Base-by-base conservation (phyloP, 2,113 vertebrate species). In the Euleptes europaea region DNA sequence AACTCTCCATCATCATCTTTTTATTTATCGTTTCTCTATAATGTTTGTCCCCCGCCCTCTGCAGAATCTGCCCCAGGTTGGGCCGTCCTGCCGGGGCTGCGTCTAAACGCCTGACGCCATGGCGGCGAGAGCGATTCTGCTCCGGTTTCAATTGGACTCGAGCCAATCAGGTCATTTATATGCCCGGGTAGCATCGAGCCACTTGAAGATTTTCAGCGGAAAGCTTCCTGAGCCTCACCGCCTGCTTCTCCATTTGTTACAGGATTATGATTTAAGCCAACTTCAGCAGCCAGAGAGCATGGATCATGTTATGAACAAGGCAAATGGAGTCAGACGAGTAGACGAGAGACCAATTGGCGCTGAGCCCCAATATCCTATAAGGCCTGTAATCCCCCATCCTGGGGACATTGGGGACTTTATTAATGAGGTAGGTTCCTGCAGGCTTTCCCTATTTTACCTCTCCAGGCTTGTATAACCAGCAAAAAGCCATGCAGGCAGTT, bases 351-450 rank as follows among this genome's bases (percentile, higher is more conserved):
- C 98, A 1, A 97, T 99, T 75, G 98, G 98, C 51, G 97, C 98
- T 0, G 98, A 99, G 93, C 98, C 98, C 0, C 98, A 99, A 95
- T 99, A 98, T 94, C 98, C 98, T 0, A 95, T 97, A 93, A 96
- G 98, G 95, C 98, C 98, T 12, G 97, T 98, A 78, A 96, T 98
- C 89, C 98, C 98, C 7, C 98, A 98, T 89, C 98, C 98, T 0
- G 98, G 98, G 78, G 98, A 99, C 95, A 99, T 99, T 19, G 98
- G 98, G 38, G 98, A 99, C 95, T 99, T 99, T 91, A 99, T 99
- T 95, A 98, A 96, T 1, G 98, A 99, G 98, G 98, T 99, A 93
- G 31, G 95, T 91, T 84, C 78, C 9, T 1, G 3, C 47, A 77
- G 42, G 54, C 44, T 51, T 63, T 60, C 80, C 69, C 75, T 80